Evolutionary conservation across 2,113 vertebrate species (phyloP), one percentile per base, ranked within the genome.

Genomic region (Pomatostomus ruficeps): DNA sequence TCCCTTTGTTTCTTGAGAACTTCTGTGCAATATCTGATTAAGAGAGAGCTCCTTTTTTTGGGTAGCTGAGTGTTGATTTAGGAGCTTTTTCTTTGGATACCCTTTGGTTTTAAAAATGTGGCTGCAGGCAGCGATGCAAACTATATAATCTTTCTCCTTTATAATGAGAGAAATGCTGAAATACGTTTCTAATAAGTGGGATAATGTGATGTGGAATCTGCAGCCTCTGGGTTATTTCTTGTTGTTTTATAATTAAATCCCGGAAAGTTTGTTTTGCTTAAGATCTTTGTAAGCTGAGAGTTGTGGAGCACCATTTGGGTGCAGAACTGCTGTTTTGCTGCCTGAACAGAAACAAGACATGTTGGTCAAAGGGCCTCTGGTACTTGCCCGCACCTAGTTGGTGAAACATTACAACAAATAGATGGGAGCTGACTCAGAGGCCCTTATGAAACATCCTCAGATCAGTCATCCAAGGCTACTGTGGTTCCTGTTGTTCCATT

Each of bases 191-290:
- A 89, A 49, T 89, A 89, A 85, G 70, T 35, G 54, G 82, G 40
- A 65, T 87, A 85, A 93, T 72, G n/a, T 14, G 68, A 46, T 61
- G 84, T 61, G 40, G 61, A 96, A 72, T 89, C 82, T 46, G 29
- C 52, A 92, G 74, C 91, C 71, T 78, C 54, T 79, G 62, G 91
- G 62, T 93, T 92, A 43, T 54, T 92, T 68, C 72, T 83, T 84
- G 15, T 82, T 88, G 46, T 21, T 86, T 89, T 93, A 85, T 70
- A 82, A 92, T 95, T 94, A 94, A 92, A 82, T 42, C 38, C 70
- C 79, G 58, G 19, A 42, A 92, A 68, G 58, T 91, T 91, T 82
- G 65, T 61, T 94, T 70, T 61, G 46, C 29, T 78, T 79, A 82
- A 89, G 43, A 45, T 52, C 31, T 81, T 68, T 28, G 35, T 84